These are phyloP conservation scores for Altica lythri DNA, from an alignment of 2,888 invertebrate genomes.

Conservation along the genomic window DNA sequence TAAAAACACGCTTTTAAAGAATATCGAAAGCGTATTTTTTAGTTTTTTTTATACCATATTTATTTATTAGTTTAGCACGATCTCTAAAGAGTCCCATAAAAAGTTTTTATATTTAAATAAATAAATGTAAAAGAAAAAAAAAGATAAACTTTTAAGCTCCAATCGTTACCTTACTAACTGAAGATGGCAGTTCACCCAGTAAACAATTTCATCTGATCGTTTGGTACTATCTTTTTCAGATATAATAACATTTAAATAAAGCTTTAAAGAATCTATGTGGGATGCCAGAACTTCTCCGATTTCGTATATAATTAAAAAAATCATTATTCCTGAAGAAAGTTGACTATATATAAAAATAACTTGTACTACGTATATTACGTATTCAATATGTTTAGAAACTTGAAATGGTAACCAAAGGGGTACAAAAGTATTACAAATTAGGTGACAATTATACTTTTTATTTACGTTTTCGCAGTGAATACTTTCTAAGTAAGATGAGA, in stretches of 20 bases:
- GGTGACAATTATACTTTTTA: slow-evolving; percentile 18
- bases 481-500: slow-evolving; percentile 15
- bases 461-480: slow-evolving; percentile 28
- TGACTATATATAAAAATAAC: neutral
- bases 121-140: no score
- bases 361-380: neutral
- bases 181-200: no score
- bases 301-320: slow-evolving; percentile 22
- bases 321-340: neutral
- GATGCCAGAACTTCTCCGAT: slow-evolving; percentile 26
- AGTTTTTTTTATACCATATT: no score
- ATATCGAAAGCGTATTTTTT: no score
- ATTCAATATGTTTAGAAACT: neutral
- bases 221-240: slow-evolving; percentile 12
- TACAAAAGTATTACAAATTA: slow-evolving; percentile 31
- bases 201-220: slow-evolving; percentile 4
- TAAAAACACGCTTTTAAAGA: no score
- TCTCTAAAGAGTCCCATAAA: no score
- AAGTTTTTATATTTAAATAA: no score
- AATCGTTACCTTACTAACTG: no score
- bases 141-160: no score
- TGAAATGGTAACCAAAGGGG: slow-evolving; percentile 32
- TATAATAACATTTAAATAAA: slow-evolving; percentile 17
- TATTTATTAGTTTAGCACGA: no score
- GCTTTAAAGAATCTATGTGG: slow-evolving; percentile 29